These are phyloP conservation scores for Volucella inanis DNA, from an alignment of 2,888 invertebrate species.

Conservation along the genomic window DNA sequence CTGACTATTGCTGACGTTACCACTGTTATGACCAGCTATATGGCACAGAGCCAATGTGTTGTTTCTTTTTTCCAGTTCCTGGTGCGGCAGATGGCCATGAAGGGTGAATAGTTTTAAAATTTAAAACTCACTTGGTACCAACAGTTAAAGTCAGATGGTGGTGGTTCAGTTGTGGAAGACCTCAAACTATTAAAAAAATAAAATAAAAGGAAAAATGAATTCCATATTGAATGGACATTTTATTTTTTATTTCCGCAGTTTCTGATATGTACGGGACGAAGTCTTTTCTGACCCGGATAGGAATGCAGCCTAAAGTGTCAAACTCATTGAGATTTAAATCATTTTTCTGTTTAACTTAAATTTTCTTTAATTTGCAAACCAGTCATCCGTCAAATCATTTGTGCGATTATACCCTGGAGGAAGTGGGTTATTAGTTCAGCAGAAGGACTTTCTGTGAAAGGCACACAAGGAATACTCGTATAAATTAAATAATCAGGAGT, in stretches of 20 bases:
- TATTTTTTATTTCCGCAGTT: neutral
- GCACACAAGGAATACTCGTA: neutral
- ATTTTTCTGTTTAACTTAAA: slow-evolving; percentile 33
- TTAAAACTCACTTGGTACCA: slow-evolving; percentile 10
- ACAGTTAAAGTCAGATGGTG: slow-evolving; percentile 18
- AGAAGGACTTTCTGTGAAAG: neutral
- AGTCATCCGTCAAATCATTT: slow-evolving; percentile 51
- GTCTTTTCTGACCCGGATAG: neutral
- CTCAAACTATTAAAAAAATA: neutral
- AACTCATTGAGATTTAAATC: slow-evolving; percentile 29
- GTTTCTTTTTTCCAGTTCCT: neutral
- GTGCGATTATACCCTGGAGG: neutral
- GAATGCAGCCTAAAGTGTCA: slow-evolving; percentile 22
- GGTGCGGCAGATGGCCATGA: neutral
- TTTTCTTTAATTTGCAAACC: neutral
- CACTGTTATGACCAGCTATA: neutral
- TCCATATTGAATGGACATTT: slow-evolving; percentile 4
- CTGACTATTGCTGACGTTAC: neutral
- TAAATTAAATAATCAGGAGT: too few relatives aligned
- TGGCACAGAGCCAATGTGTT: neutral
- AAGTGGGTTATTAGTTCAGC: neutral
- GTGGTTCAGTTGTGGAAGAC: slow-evolving; percentile 8
- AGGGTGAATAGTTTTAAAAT: slow-evolving; percentile 13
- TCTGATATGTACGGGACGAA: neutral
- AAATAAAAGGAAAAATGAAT: neutral